phyloP scores from a whole-genome alignment of 2,888 invertebrate species.

The Sialis fuliginosa region DNA sequence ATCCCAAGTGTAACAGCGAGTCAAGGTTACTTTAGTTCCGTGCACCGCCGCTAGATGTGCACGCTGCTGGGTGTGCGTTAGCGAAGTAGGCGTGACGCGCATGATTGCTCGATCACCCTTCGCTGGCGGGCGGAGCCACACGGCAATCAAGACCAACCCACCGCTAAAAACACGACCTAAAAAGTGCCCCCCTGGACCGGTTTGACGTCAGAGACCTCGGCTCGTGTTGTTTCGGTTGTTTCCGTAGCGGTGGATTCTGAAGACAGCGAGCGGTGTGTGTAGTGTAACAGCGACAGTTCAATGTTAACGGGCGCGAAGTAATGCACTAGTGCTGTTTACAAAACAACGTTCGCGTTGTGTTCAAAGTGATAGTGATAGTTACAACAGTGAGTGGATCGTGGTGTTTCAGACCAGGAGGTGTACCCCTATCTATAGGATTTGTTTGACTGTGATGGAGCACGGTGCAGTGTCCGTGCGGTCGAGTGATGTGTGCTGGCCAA shows the following conservation, averaged over 20 bases:
- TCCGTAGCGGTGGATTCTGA: conserved; percentile 11
- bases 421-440: no score
- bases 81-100: conserved; percentile 8
- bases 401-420: no score
- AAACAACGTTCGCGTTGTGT: not conserved
- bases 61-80: conserved; percentile 17
- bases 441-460: not conserved
- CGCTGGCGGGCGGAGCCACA: conserved; percentile 11
- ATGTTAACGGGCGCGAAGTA: not conserved
- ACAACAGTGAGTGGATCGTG: no score
- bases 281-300: conserved; percentile 3
- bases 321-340: not conserved
- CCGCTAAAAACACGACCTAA: conserved; percentile 19
- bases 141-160: conserved; percentile 14
- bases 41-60: conserved; percentile 19
- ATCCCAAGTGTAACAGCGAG: conserved; percentile 10
- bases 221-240: conserved; percentile 13
- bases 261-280: conserved; percentile 19
- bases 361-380: no score
- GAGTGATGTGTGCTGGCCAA: not conserved
- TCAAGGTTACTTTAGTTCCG: conserved; percentile 24
- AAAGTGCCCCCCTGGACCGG: conserved; percentile 16
- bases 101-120: conserved; percentile 13
- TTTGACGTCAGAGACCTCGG: conserved; percentile 15
- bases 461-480: conserved; percentile 1